Percentiles rank a stretch among this genome's conserved stretches.
Evolutionary conservation across 2,888 invertebrate genomes (phyloP).

Genomic region (Tryphoninae sp.): DNA sequence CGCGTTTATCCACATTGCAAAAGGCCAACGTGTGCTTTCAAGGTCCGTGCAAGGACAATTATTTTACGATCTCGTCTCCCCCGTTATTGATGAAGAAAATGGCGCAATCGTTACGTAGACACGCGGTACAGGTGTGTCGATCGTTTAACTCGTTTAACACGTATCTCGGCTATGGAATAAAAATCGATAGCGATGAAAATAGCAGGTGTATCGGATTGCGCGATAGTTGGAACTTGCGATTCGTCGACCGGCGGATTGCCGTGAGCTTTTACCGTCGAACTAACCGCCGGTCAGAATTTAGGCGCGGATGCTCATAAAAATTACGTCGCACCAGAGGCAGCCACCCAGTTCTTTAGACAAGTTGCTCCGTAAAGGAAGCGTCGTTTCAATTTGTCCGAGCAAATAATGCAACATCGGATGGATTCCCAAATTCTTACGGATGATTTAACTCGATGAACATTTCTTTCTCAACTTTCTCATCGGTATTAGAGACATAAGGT

Average conservation of each 20-base stretch:
- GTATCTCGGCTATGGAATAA: constrained; percentile 94
- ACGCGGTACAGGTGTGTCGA: background rate
- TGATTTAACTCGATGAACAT: constrained; percentile 44
- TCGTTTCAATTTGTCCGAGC: constrained; percentile 75
- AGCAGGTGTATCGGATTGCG: constrained; percentile 88
- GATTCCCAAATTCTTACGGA: constrained; percentile 64
- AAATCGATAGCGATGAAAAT: constrained; percentile 89
- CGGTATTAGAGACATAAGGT: background rate
- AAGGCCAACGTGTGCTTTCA: background rate
- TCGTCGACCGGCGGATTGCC: constrained; percentile 88
- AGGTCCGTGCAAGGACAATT: constrained; percentile 15
- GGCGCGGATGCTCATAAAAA: constrained; percentile 83
- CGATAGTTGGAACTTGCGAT: constrained; percentile 90
- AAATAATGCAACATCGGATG: constrained; percentile 82
- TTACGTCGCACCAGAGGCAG: constrained; percentile 83
- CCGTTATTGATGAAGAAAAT: background rate
- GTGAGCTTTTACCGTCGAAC: constrained; percentile 87
- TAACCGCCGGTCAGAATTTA: constrained; percentile 82
- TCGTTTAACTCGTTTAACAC: constrained; percentile 79
- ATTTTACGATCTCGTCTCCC: no score
- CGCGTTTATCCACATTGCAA: no score
- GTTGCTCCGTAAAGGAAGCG: constrained; percentile 89
- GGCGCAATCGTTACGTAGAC: background rate
- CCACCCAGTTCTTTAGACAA: constrained; percentile 57
- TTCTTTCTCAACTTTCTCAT: background rate